A percentile compares a stretch with the other conserved stretches of the same genome.
Evolutionary conservation across 2,113 vertebrate genomes (phyloP).

Genomic region (Delphinapterus leucas): DNA sequence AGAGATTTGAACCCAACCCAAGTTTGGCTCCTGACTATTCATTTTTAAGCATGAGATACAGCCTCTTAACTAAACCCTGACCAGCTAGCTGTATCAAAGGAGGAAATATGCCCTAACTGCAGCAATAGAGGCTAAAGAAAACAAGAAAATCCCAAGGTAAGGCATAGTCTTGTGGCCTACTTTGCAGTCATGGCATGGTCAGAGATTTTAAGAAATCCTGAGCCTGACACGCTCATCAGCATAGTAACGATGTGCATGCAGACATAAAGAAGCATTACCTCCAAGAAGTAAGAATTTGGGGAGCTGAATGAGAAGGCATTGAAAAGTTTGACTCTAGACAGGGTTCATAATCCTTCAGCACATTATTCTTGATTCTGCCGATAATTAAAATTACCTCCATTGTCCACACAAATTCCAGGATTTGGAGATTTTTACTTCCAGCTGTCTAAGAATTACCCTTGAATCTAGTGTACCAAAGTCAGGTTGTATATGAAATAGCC

Average conservation of each 20-base stretch:
- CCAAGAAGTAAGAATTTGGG: not conserved
- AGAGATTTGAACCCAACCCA: not conserved
- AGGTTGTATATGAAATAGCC: not conserved
- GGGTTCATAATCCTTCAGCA: not conserved
- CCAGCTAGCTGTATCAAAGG: not conserved
- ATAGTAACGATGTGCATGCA: not conserved
- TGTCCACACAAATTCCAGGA: not conserved
- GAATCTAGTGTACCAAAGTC: not conserved
- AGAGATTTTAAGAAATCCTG: not conserved
- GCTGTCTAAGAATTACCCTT: not conserved
- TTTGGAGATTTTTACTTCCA: constrained; percentile 46
- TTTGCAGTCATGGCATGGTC: not conserved
- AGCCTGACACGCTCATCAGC: not conserved
- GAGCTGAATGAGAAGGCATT: not conserved
- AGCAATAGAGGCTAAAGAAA: not conserved
- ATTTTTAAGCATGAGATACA: not conserved
- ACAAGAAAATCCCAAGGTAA: not conserved
- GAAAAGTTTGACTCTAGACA: not conserved
- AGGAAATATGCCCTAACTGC: not conserved
- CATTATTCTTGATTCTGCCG: not conserved
- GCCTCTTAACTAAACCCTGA: not conserved
- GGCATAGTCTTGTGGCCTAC: not conserved
- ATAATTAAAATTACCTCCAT: constrained; percentile 3
- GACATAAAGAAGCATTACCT: not conserved
- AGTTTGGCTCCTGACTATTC: not conserved